Evolutionary conservation across 2,797 vertebrate species (phyloP).

Genomic region (Lepus oiostolus): DNA sequence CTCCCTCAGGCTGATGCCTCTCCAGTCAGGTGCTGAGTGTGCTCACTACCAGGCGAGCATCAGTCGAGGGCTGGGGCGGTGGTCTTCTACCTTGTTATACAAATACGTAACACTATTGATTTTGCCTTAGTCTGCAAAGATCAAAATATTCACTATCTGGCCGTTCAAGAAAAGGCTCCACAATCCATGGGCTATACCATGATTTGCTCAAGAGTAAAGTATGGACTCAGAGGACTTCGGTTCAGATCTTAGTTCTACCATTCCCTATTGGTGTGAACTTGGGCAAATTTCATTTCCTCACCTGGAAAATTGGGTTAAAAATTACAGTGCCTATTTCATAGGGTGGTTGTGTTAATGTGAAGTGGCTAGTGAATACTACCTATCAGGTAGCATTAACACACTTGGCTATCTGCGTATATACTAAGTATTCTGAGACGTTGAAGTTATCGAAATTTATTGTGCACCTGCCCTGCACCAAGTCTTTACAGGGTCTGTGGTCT

Average conservation of each 20-base stretch:
- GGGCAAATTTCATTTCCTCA: neutral
- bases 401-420: neutral
- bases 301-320: neutral
- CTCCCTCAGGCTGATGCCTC: neutral
- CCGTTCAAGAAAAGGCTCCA: neutral
- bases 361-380: neutral
- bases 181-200: too few species aligned
- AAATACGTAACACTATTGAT: neutral
- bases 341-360: neutral
- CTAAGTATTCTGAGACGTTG: neutral
- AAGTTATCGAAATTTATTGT: neutral
- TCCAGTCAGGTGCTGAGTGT: neutral
- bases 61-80: neutral
- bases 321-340: neutral
- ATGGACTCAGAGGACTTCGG: neutral
- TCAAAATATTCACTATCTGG: neutral
- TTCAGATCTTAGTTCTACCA: neutral
- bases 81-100: neutral
- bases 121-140: neutral
- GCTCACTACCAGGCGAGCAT: neutral
- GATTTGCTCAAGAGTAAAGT: neutral
- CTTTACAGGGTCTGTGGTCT: neutral
- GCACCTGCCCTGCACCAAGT: neutral
- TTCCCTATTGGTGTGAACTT: neutral
- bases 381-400: neutral